A percentile compares a stretch with the other conserved stretches of the same genome.
phyloP scores from a whole-genome alignment of 2,797 vertebrate species.

The Cyprinella venusta region DNA sequence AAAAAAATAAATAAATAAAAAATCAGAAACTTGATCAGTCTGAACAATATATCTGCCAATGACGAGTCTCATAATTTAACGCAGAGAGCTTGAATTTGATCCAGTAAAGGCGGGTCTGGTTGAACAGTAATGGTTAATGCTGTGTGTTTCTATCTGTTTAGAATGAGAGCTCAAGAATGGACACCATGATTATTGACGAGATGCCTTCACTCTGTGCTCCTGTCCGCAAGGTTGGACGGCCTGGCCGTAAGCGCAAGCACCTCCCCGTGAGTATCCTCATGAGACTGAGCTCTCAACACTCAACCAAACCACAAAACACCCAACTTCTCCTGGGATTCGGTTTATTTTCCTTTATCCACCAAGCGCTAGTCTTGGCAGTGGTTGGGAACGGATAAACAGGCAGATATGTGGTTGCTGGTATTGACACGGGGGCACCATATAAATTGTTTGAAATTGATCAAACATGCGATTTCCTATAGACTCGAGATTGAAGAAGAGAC shows the following conservation, averaged over 20 bases:
- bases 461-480: neutral
- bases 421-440: neutral
- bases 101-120: neutral
- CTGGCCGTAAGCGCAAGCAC: constrained; percentile 88
- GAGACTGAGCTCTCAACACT: constrained; percentile 38
- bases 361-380: constrained; percentile 21
- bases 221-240: constrained; percentile 84
- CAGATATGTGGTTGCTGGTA: constrained; percentile 21
- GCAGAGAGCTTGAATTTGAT: neutral
- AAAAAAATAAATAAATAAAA: neutral
- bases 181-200: constrained; percentile 83
- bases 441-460: neutral
- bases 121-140: constrained; percentile 2
- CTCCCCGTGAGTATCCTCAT: constrained; percentile 81
- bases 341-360: constrained; percentile 35
- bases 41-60: neutral
- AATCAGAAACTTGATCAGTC: neutral
- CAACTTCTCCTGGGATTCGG: constrained; percentile 25
- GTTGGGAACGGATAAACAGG: constrained; percentile 13
- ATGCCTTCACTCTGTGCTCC: constrained; percentile 80
- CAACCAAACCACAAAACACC: constrained; percentile 33
- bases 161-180: constrained; percentile 84
- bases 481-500: neutral
- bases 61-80: neutral
- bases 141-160: constrained; percentile 64